These are phyloP conservation scores for Poeciliopsis occidentalis DNA, from an alignment of 2,113 vertebrate genomes.

Conservation along the genomic window DNA sequence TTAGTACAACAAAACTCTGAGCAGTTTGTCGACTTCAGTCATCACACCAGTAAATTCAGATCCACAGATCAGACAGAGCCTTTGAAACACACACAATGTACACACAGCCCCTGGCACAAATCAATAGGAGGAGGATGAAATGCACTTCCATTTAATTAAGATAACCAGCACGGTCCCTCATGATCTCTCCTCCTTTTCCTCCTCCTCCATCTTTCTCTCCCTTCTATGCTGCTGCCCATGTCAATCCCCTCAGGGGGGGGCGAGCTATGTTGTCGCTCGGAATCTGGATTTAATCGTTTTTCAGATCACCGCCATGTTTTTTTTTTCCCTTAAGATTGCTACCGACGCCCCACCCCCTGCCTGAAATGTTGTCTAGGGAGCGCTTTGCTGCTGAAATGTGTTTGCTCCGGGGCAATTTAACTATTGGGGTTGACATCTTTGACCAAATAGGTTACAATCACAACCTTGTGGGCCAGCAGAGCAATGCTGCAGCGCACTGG, in stretches of 20 bases:
- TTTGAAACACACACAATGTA: conserved; percentile 41
- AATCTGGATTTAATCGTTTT: conserved; percentile 71
- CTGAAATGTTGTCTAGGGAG: conserved; percentile 63
- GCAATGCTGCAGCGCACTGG: background rate
- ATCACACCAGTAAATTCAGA: conserved; percentile 23
- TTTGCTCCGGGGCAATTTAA: conserved; percentile 48
- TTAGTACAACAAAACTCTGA: conserved; percentile 35
- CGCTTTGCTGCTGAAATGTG: conserved; percentile 48
- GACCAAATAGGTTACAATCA: conserved; percentile 29
- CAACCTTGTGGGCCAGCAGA: conserved; percentile 14
- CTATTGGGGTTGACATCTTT: conserved; percentile 46
- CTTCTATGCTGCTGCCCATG: conserved; percentile 34
- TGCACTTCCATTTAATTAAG: conserved; percentile 79
- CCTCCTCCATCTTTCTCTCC: conserved; percentile 31
- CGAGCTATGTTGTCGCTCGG: conserved; percentile 56
- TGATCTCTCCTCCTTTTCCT: conserved; percentile 56
- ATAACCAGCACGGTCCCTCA: conserved; percentile 67
- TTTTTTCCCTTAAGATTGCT: conserved; percentile 56
- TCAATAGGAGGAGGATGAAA: conserved; percentile 71
- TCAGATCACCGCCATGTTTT: conserved; percentile 59
- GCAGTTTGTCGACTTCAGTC: conserved; percentile 44
- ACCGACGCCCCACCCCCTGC: conserved; percentile 40
- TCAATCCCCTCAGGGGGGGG: conserved; percentile 45
- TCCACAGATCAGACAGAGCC: conserved; percentile 23
- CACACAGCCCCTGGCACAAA: conserved; percentile 58